Conservation (phyloP, 2,888 invertebrate species). For the Phengaris alcon region DNA sequence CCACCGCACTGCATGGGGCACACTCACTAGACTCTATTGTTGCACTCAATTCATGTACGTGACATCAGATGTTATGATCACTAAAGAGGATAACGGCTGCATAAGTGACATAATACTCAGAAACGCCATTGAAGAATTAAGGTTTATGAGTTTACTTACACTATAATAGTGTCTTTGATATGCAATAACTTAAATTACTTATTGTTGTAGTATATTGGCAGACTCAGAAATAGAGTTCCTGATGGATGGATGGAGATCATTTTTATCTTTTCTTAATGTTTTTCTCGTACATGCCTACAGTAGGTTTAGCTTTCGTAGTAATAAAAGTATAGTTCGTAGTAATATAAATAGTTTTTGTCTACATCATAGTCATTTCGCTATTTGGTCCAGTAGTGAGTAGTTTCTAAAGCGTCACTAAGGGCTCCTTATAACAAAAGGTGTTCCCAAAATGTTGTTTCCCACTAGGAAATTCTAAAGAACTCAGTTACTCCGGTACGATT, state of each 20-base stretch:
- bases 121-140: not conserved
- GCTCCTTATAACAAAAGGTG: not conserved
- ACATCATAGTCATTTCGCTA: not conserved
- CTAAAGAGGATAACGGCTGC: slow-evolving; percentile 6
- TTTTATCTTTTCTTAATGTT: no score
- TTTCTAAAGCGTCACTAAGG: not conserved
- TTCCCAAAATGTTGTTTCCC: not conserved
- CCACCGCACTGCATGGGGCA: slow-evolving; percentile 28
- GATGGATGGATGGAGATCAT: not conserved
- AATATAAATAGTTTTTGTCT: no score
- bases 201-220: not conserved
- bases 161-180: slow-evolving; percentile 4
- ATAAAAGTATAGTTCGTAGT: no score
- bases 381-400: not conserved
- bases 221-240: not conserved
- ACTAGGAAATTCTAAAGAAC: not conserved
- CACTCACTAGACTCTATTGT: slow-evolving; percentile 6
- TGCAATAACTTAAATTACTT: not conserved
- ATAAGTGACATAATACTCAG: slow-evolving; percentile 2
- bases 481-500: not conserved
- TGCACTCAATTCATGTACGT: slow-evolving; percentile 26
- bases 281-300: not conserved
- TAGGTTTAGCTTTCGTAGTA: not conserved
- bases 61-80: slow-evolving; percentile 28
- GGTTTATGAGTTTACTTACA: slow-evolving; percentile 13